These are phyloP conservation scores for Drosophila nannoptera DNA, from an alignment of 1,140 invertebrate genomes.

Conservation along the genomic window DNA sequence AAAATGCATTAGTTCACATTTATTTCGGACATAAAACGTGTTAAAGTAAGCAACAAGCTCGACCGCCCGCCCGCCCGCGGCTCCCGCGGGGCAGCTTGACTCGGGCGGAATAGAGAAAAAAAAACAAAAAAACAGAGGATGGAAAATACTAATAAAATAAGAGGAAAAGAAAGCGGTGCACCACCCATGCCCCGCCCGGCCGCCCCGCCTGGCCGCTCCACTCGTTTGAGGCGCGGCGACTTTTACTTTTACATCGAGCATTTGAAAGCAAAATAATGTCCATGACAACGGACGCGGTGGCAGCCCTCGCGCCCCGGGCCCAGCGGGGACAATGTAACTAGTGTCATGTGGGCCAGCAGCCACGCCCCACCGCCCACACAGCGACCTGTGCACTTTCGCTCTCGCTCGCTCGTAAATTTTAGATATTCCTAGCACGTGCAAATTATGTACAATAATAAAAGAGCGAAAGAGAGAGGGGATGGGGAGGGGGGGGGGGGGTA, in stretches of 20 bases:
- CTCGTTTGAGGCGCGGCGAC: constrained; percentile 69
- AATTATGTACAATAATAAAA: constrained; percentile 77
- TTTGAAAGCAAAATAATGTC: constrained; percentile 76
- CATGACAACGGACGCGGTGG: constrained; percentile 47
- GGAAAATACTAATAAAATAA: constrained; percentile 4
- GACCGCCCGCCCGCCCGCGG: constrained; percentile 4
- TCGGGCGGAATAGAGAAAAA: constrained; percentile 18
- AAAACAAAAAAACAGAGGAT: constrained; percentile 11
- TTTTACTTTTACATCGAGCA: constrained; percentile 67
- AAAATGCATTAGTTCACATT: constrained; percentile 78
- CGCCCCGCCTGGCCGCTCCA: constrained; percentile 1
- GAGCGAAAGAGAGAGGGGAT: constrained; percentile 14
- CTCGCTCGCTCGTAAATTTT: constrained; percentile 67
- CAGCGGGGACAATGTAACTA: constrained; percentile 35
- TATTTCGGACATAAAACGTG: constrained; percentile 76
- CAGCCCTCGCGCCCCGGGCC: not conserved
- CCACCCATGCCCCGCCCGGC: constrained; percentile 2
- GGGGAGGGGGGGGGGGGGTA: constrained; percentile 10
- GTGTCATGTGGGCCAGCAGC: constrained; percentile 29
- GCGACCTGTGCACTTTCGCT: constrained; percentile 67
- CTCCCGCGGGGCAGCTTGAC: constrained; percentile 54
- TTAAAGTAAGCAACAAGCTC: constrained; percentile 60
- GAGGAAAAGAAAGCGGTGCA: constrained; percentile 6
- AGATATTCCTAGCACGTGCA: constrained; percentile 77
- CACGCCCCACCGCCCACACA: constrained; percentile 16